Conservation (phyloP, 1,140 invertebrate species). For the Saxidomus purpurata region DNA sequence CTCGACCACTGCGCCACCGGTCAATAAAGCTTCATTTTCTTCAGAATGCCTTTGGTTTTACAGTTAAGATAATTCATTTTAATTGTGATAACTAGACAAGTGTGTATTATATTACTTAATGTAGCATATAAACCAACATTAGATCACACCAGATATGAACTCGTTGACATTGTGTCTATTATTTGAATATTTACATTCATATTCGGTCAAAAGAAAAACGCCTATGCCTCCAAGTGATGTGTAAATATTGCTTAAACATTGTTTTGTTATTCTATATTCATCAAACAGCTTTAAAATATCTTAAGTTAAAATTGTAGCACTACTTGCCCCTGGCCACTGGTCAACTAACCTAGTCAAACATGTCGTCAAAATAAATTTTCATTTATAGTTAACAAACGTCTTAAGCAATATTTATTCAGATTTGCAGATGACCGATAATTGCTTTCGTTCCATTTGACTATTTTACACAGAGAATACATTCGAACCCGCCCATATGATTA, state of each 20-base stretch:
- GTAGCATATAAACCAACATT: too few relatives aligned
- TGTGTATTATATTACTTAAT: too few relatives aligned
- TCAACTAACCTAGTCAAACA: constrained; percentile 17
- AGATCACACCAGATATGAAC: too few relatives aligned
- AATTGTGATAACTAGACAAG: too few relatives aligned
- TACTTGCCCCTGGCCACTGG: neutral
- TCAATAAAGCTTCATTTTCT: too few relatives aligned
- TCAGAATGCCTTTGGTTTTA: too few relatives aligned
- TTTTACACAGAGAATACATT: too few relatives aligned
- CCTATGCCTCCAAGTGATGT: neutral
- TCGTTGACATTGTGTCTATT: too few relatives aligned
- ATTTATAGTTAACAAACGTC: neutral
- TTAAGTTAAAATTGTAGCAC: neutral
- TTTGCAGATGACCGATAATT: neutral
- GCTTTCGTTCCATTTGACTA: too few relatives aligned
- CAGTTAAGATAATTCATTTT: too few relatives aligned
- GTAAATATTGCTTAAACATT: constrained; percentile 6
- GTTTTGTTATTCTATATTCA: constrained; percentile 8
- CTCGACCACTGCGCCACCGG: too few relatives aligned
- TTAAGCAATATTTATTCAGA: neutral
- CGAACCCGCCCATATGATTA: too few relatives aligned
- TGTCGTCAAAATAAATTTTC: neutral
- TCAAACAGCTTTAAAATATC: neutral
- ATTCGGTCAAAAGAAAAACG: neutral
- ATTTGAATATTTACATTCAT: neutral